phyloP scores from a whole-genome alignment of 2,797 vertebrate species.

The Cirrhinus molitorella region DNA sequence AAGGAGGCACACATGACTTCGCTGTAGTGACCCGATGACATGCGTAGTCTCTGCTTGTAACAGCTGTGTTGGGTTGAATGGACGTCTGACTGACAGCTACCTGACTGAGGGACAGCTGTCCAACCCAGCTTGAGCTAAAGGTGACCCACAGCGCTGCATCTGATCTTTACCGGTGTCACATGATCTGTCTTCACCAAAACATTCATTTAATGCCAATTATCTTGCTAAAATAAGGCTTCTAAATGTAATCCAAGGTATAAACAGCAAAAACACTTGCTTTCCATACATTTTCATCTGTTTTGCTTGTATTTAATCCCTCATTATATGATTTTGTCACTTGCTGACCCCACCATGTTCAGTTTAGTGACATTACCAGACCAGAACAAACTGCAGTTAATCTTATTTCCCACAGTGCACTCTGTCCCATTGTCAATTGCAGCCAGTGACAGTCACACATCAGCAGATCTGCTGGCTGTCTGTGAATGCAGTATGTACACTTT shows the following conservation, averaged over 20 bases:
- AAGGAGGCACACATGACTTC: neutral
- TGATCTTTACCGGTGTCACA: neutral
- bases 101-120: constrained; percentile 50
- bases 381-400: constrained; percentile 65
- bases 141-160: constrained; percentile 59
- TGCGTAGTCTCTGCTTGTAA: neutral
- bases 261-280: neutral
- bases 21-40: constrained; percentile 24
- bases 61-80: constrained; percentile 37
- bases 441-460: constrained; percentile 55
- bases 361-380: constrained; percentile 22
- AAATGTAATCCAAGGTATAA: neutral
- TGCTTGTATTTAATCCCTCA: neutral
- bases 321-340: neutral
- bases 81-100: constrained; percentile 60
- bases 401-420: constrained; percentile 69
- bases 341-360: constrained; percentile 6
- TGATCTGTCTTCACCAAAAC: neutral
- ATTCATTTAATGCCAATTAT: neutral
- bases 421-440: constrained; percentile 67
- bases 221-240: neutral
- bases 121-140: constrained; percentile 44
- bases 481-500: constrained; percentile 24
- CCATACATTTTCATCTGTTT: neutral
- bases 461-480: constrained; percentile 57